These are phyloP conservation scores for Turritopsis dohrnii DNA, from an alignment of 30 jellyfish, hydroid and myxozoan species.

Conservation along the genomic window DNA sequence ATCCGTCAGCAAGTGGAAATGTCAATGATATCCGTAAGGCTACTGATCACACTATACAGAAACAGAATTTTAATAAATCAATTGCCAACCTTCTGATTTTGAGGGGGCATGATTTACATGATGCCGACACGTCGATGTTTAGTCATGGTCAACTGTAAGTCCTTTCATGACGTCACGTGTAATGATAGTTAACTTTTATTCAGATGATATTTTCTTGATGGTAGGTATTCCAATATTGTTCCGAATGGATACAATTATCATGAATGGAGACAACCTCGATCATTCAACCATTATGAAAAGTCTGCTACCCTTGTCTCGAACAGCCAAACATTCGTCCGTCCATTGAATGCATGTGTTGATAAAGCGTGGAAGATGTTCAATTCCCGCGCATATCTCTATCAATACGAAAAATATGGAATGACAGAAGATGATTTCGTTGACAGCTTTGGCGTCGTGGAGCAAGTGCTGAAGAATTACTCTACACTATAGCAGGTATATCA, in stretches of 20 bases:
- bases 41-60: slow-evolving; percentile 1
- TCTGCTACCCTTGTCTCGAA: slow-evolving; percentile 80
- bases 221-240: slow-evolving; percentile 16
- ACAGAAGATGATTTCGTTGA: slow-evolving; percentile 89
- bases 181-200: slow-evolving; percentile 48
- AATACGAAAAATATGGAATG: slow-evolving; percentile 74
- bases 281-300: slow-evolving; percentile 73
- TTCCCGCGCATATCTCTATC: slow-evolving; percentile 88
- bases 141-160: slow-evolving; percentile 55
- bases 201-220: background rate
- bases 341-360: slow-evolving; percentile 49
- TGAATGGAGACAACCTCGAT: slow-evolving; percentile 70
- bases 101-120: slow-evolving; percentile 72
- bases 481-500: background rate
- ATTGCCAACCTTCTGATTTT: slow-evolving; percentile 62
- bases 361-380: slow-evolving; percentile 96
- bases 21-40: background rate
- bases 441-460: slow-evolving; percentile 84
- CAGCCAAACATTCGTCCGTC: slow-evolving; percentile 71
- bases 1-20: slow-evolving; percentile 10
- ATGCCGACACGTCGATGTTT: slow-evolving; percentile 32
- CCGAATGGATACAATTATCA: slow-evolving; percentile 27
- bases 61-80: slow-evolving; percentile 49
- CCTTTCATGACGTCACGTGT: slow-evolving; percentile 14
- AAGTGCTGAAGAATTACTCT: slow-evolving; percentile 59